Conservation (phyloP, 2,797 vertebrate species). For the Nyctalus aviator region DNA sequence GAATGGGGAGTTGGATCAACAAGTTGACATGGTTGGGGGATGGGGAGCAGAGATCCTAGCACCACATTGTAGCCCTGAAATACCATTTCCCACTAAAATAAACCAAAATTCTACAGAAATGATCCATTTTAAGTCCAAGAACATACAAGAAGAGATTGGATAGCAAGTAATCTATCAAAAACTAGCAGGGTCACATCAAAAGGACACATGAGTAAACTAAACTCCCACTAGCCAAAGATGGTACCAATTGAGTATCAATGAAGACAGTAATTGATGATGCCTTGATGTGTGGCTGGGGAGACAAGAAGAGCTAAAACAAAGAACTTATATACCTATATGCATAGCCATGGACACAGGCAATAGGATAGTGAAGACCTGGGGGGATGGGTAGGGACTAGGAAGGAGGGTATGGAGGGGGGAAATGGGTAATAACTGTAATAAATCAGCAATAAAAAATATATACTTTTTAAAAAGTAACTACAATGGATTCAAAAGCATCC, state of each 20-base stretch:
- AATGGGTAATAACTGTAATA: too few species aligned
- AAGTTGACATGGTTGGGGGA: neutral
- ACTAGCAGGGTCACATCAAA: neutral
- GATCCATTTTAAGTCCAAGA: neutral
- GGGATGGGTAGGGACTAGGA: too few species aligned
- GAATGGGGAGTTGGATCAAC: neutral
- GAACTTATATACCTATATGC: too few species aligned
- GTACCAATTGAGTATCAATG: neutral
- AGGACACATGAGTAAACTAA: neutral
- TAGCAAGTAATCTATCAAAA: neutral
- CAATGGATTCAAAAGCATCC: conserved; percentile 26
- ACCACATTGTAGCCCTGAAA: neutral
- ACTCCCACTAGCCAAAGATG: neutral
- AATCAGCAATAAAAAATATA: too few species aligned
- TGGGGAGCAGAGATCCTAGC: neutral
- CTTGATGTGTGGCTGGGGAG: too few species aligned
- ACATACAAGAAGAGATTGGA: neutral
- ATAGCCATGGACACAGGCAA: too few species aligned
- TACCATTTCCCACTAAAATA: neutral
- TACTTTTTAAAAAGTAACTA: neutral
- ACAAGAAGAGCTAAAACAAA: too few species aligned
- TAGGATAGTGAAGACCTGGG: too few species aligned
- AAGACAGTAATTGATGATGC: neutral
- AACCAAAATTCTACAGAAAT: conserved; percentile 14
- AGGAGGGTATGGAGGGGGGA: too few species aligned